These are phyloP conservation scores for Naso thynnoides DNA, from an alignment of 2,797 vertebrate genomes.

Conservation along the genomic window DNA sequence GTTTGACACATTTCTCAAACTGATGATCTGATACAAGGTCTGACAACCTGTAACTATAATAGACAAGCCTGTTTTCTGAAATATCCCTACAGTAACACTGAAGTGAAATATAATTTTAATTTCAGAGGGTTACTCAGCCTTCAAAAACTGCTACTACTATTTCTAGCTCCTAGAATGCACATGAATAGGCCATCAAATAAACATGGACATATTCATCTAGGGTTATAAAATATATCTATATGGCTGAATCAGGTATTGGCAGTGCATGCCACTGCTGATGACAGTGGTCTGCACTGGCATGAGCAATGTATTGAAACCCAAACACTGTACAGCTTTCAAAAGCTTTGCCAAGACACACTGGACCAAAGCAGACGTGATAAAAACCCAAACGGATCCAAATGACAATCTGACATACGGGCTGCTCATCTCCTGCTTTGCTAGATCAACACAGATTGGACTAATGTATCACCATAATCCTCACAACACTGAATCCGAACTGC, in stretches of 20 bases:
- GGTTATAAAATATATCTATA: constrained; percentile 17
- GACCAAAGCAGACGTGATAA: constrained; percentile 63
- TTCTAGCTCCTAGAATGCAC: constrained; percentile 12
- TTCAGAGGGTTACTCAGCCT: neutral
- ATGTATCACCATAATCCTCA: constrained; percentile 70
- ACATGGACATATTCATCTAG: constrained; percentile 12
- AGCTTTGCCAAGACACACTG: constrained; percentile 64
- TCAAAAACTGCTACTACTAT: neutral
- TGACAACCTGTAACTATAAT: neutral
- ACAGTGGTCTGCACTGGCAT: constrained; percentile 49
- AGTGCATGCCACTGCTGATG: constrained; percentile 30
- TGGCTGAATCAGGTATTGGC: constrained; percentile 45
- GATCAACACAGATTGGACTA: constrained; percentile 78
- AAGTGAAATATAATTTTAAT: neutral
- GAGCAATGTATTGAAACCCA: constrained; percentile 49
- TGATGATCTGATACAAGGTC: neutral
- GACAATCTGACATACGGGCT: constrained; percentile 71
- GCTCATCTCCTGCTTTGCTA: constrained; percentile 71
- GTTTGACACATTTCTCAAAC: constrained; percentile 12
- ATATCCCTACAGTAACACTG: neutral
- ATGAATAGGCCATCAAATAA: constrained; percentile 31
- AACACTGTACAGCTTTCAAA: constrained; percentile 53
- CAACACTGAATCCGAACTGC: constrained; percentile 56
- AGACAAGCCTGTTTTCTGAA: neutral
- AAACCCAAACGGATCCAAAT: constrained; percentile 65